phyloP scores from a whole-genome alignment of 2,797 vertebrate species.

The Ambastaia sidthimunki region DNA sequence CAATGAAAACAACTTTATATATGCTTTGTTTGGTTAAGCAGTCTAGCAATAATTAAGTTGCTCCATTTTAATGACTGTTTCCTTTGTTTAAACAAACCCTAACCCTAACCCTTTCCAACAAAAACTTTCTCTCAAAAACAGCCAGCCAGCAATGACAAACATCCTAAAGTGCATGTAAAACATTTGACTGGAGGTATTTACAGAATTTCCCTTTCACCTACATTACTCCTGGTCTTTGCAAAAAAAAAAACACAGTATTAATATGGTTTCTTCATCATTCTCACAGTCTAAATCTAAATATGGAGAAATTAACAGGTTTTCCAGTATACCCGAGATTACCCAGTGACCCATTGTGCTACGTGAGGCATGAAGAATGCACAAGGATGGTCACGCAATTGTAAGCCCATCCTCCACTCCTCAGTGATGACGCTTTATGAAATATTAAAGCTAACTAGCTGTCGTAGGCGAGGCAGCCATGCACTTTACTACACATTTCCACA shows the following conservation, averaged over 20 bases:
- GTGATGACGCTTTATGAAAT: constrained; percentile 75
- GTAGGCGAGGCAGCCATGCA: constrained; percentile 58
- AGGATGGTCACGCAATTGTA: constrained; percentile 23
- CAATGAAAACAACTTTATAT: too few species aligned
- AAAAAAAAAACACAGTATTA: not conserved
- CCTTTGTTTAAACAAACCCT: too few species aligned
- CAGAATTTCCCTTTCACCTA: too few species aligned
- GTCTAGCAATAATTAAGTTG: too few species aligned
- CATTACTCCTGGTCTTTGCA: too few species aligned
- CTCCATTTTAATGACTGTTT: too few species aligned
- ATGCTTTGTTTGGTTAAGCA: too few species aligned
- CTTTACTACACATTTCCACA: constrained; percentile 22
- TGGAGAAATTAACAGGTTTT: not conserved
- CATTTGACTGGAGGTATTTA: too few species aligned
- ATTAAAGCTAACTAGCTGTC: constrained; percentile 71
- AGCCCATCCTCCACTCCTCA: constrained; percentile 56
- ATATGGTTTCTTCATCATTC: not conserved
- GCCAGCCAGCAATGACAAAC: too few species aligned
- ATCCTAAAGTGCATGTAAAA: too few species aligned
- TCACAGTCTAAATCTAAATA: not conserved
- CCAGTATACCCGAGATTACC: not conserved
- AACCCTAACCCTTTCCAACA: too few species aligned
- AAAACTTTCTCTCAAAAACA: too few species aligned
- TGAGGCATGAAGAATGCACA: constrained; percentile 1
- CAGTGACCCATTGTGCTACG: not conserved